Percentiles rank a stretch among this genome's conserved stretches.
These are phyloP conservation scores for Sphecodes monilicornis DNA, from an alignment of 2,888 invertebrate species.

Conservation along the genomic window DNA sequence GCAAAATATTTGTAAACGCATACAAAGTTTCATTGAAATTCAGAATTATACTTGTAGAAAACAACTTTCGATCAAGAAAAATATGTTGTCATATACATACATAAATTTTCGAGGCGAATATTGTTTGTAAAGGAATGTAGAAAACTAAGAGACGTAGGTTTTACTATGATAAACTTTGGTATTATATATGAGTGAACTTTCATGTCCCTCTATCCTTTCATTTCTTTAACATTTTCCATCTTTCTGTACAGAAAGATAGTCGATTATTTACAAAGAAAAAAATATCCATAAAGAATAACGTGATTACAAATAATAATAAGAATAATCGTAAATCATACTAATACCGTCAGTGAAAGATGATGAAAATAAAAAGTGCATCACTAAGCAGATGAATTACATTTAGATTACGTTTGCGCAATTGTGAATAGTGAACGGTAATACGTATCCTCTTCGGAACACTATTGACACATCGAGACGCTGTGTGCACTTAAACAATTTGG, in stretches of 20 bases:
- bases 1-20: slow-evolving; percentile 62
- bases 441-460: slow-evolving; percentile 36
- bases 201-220: slow-evolving; percentile 63
- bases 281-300: slow-evolving; percentile 61
- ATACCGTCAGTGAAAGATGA: slow-evolving; percentile 64
- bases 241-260: slow-evolving; percentile 52
- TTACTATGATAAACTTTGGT: slow-evolving; percentile 84
- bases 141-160: slow-evolving; percentile 73
- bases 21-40: slow-evolving; percentile 44
- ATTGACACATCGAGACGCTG: slow-evolving; percentile 46
- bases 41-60: slow-evolving; percentile 59
- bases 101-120: slow-evolving; percentile 39
- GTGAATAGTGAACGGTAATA: slow-evolving; percentile 58
- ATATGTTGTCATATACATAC: slow-evolving; percentile 51
- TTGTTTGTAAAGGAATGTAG: slow-evolving; percentile 70
- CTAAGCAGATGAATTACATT: slow-evolving; percentile 52
- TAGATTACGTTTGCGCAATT: slow-evolving; percentile 54
- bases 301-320: slow-evolving; percentile 55
- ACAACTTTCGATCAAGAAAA: slow-evolving; percentile 46
- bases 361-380: slow-evolving; percentile 51
- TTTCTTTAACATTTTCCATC: slow-evolving; percentile 53
- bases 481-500: slow-evolving; percentile 69
- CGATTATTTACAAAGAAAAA: slow-evolving; percentile 68
- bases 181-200: slow-evolving; percentile 80
- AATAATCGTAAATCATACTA: slow-evolving; percentile 57